A percentile compares a stretch with the other conserved stretches of the same genome.
phyloP scores from a whole-genome alignment of 2,797 vertebrate genomes.

The Poeciliopsis turneri region DNA sequence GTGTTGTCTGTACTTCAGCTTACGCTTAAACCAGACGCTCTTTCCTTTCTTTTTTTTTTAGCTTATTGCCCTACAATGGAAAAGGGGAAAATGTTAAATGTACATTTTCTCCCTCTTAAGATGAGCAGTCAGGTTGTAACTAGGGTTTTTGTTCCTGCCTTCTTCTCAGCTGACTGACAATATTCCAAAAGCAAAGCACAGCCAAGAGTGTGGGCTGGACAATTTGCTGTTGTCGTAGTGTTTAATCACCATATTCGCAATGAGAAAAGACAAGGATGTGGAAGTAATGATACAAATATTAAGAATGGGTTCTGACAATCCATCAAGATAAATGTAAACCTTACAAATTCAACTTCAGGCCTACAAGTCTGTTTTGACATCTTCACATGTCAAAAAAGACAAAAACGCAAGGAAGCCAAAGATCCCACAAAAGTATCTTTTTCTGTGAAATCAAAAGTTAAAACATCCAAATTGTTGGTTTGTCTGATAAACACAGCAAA shows the following conservation, averaged over 20 bases:
- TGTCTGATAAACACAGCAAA: slow-evolving; percentile 78
- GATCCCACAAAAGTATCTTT: not conserved
- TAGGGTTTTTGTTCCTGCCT: not conserved
- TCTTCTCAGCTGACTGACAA: not conserved
- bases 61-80: no score
- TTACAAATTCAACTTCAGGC: not conserved
- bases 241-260: not conserved
- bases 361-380: not conserved
- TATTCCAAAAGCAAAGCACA: not conserved
- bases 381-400: no score
- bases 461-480: slow-evolving; percentile 76
- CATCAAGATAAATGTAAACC: not conserved
- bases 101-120: not conserved
- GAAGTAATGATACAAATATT: not conserved
- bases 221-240: not conserved
- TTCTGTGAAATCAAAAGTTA: slow-evolving; percentile 76
- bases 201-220: not conserved
- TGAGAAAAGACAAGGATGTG: not conserved
- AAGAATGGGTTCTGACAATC: not conserved
- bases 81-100: not conserved
- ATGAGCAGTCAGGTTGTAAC: not conserved
- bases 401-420: not conserved
- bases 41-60: not conserved
- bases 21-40: slow-evolving; percentile 2
- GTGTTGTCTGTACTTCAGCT: slow-evolving; percentile 4